Conservation (phyloP, 1,140 invertebrate genomes). For the Bombus soroeensis region DNA sequence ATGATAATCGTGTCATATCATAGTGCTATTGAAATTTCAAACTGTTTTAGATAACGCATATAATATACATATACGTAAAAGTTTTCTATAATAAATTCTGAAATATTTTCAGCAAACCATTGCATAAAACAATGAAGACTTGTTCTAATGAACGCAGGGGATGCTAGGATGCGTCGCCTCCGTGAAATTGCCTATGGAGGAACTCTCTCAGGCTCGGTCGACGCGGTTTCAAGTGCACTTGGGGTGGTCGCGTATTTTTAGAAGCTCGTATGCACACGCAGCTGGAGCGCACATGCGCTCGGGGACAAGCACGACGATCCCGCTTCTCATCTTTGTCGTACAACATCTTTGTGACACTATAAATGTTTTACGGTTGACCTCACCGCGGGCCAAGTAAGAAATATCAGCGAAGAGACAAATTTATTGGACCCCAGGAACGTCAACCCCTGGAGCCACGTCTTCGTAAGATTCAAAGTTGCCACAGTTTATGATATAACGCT, state of each 20-base stretch:
- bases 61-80: too few species aligned
- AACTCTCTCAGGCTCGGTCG: not conserved
- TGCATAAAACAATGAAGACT: not conserved
- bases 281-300: constrained; percentile 74
- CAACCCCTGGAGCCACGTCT: not conserved
- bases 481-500: not conserved
- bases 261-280: constrained; percentile 64
- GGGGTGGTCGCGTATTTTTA: constrained; percentile 73
- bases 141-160: not conserved
- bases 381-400: constrained; percentile 19
- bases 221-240: constrained; percentile 71
- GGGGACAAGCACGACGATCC: constrained; percentile 30
- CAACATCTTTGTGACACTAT: constrained; percentile 64
- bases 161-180: constrained; percentile 12
- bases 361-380: constrained; percentile 70
- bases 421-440: constrained; percentile 39
- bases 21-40: too few species aligned
- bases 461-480: not conserved
- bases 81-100: not conserved
- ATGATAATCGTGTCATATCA: too few species aligned
- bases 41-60: too few species aligned
- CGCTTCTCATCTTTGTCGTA: constrained; percentile 2
- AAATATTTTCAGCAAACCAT: not conserved
- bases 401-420: constrained; percentile 37
- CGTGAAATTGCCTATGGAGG: constrained; percentile 51